Evolutionary conservation across 2,113 vertebrate species (phyloP).

Genomic region (Henicopernis longicauda): DNA sequence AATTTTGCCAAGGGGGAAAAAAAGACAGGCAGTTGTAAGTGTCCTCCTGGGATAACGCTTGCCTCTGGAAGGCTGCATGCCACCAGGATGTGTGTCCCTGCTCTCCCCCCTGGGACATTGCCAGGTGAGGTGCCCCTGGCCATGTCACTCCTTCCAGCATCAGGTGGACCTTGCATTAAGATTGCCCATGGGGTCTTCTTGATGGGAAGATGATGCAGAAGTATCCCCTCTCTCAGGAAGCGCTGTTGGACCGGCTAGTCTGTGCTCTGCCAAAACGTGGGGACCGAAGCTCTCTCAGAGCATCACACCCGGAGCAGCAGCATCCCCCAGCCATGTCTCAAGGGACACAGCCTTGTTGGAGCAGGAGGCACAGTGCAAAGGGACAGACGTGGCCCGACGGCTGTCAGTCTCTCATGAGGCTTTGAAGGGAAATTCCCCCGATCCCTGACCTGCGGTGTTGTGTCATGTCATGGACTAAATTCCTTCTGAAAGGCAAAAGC

Average conservation of each 20-base stretch:
- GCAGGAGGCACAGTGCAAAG: neutral
- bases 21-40: neutral
- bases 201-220: neutral
- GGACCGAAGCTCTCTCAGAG: neutral
- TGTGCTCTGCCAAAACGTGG: neutral
- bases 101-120: fast-evolving
- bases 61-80: neutral
- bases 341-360: neutral
- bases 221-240: too few species aligned
- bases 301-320: neutral
- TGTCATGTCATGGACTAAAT: neutral
- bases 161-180: neutral
- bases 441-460: neutral
- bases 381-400: neutral
- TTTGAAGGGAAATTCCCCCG: neutral
- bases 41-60: neutral
- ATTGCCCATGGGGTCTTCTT: fast-evolving
- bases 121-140: neutral
- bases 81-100: fast-evolving
- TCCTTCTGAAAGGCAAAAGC: neutral
- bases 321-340: neutral
- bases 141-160: neutral
- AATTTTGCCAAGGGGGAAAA: neutral
- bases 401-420: neutral
- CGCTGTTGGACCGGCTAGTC: neutral